Base-by-base conservation (phyloP, 1,140 invertebrate species). In the Drosophila pandora region DNA sequence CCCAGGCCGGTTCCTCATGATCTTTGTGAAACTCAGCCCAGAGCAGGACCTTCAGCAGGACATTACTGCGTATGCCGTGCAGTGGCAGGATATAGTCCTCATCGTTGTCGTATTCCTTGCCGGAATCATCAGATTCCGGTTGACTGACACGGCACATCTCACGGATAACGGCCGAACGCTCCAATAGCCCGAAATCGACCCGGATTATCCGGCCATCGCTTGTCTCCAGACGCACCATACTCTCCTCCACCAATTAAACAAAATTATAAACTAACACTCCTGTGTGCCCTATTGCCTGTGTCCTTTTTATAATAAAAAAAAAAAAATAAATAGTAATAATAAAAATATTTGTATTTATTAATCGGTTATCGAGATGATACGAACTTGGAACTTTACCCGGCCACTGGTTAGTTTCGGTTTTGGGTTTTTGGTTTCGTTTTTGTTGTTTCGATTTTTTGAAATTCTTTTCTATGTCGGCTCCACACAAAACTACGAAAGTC, bases 21-120 rank as follows among this genome's bases (percentile, higher is more conserved):
- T 2, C 23, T 50, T 10, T 17, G 12, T 76, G 73, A 10, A 23
- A 72, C 23, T 72, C 59, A 7, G 52, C n/a, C 73, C 73, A 76
- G 5, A 72, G 55, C 12, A 72, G 13, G 7, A 76, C 45, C 21
- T 60, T 72, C 2, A 76, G 52, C 8, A 76, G 17, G 12, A 65
- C 34, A 8, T 60, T 56, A 4, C 47, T 48, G 23, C 13, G 3
- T 30, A 76, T 45, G 1, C 72, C 68, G 2, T 39, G 50, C 13
- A 76, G 9, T 0, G 68, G 60, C 8, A 73, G 28, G 0, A 10
- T 12, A 4, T 22, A 7, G 2, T 13, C 2, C 3, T 49, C 43
- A 3, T 17, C 5, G 2, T 49, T 28, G 21, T 4, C 43, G 8
- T 2, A 6, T 2, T 8, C 4, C n/a, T 5, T 21, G 13, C 41